Percentiles rank a stretch among this genome's conserved stretches.
phyloP scores from a whole-genome alignment of 2,888 invertebrate genomes.

The Erebia palarica region DNA sequence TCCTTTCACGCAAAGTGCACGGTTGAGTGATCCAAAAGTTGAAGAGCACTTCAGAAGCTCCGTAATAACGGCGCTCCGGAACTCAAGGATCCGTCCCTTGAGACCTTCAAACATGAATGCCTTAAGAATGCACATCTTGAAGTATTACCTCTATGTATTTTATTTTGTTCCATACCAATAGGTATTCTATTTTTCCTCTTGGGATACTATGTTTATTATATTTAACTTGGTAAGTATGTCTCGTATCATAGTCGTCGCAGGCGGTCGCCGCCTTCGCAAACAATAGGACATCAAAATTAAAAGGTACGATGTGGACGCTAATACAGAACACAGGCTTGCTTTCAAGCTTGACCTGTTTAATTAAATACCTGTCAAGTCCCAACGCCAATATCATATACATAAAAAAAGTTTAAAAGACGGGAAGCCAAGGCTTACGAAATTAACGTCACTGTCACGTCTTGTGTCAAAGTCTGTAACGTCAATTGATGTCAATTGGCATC shows the following conservation, averaged over 20 bases:
- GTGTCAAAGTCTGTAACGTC: not conserved
- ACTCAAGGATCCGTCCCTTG: slow-evolving; percentile 34
- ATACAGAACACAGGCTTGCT: no score
- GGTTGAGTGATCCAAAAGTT: slow-evolving; percentile 40
- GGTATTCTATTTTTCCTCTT: not conserved
- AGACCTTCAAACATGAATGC: slow-evolving; percentile 18
- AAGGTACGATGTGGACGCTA: no score
- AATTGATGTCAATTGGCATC: no score
- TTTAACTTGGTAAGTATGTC: no score
- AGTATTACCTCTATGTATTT: not conserved
- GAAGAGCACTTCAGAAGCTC: slow-evolving; percentile 38
- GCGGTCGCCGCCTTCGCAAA: no score
- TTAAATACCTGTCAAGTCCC: no score
- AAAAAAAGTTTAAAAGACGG: not conserved
- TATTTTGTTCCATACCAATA: not conserved
- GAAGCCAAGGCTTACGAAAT: not conserved
- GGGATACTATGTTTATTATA: no score
- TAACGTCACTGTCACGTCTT: not conserved
- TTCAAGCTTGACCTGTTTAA: no score
- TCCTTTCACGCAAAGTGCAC: slow-evolving; percentile 28
- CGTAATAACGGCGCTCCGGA: slow-evolving; percentile 46
- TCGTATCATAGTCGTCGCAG: no score
- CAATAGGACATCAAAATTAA: no score
- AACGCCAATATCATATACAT: not conserved
- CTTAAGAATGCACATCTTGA: not conserved